Percentiles rank a stretch among this genome's conserved stretches.
Evolutionary conservation across 2,113 vertebrate genomes (phyloP).

Genomic region (Myrmecophaga tridactyla): DNA sequence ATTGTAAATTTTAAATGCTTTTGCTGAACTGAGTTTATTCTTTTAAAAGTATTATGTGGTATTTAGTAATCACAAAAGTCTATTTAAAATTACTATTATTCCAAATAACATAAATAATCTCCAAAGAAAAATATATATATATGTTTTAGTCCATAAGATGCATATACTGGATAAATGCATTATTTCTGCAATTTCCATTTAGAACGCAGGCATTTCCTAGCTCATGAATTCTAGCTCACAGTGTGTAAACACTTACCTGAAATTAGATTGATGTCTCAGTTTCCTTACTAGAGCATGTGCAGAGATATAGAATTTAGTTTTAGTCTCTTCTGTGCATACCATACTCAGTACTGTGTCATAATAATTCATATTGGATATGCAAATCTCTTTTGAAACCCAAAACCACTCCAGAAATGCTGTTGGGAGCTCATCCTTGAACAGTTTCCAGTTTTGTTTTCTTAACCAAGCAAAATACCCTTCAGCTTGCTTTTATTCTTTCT

Average conservation of each 20-base stretch:
- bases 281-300: conserved; percentile 3
- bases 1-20: conserved; percentile 12
- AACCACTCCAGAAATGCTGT: background rate
- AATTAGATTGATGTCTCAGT: conserved; percentile 26
- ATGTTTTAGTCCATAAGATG: background rate
- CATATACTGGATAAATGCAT: background rate
- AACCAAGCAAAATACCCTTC: background rate
- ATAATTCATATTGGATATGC: background rate
- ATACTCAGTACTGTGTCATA: background rate
- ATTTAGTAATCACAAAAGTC: background rate
- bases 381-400: conserved; percentile 14
- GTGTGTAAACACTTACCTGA: background rate
- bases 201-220: background rate
- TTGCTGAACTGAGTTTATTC: background rate
- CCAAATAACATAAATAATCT: conserved; percentile 32
- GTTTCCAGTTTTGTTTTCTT: background rate
- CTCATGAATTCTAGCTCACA: background rate
- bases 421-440: background rate
- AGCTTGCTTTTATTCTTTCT: background rate
- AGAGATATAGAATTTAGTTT: background rate
- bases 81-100: background rate
- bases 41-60: conserved; percentile 2
- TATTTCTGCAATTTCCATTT: conserved; percentile 4
- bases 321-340: background rate
- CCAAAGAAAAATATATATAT: background rate